Conservation (phyloP, 2,113 vertebrate genomes). For the Phyllostomus hastatus region DNA sequence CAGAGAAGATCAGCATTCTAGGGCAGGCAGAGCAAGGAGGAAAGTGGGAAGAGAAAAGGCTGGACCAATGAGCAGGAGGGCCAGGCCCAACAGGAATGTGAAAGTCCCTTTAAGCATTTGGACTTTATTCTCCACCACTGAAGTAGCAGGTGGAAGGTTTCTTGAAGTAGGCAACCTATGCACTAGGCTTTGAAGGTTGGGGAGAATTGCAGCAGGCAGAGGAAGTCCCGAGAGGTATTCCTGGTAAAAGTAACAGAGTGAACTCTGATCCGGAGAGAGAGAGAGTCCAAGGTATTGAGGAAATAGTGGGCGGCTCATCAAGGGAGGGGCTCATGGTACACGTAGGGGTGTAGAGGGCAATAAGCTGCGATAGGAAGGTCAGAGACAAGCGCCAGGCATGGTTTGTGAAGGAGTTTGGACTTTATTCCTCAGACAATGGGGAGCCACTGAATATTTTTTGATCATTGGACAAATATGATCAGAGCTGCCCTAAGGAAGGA, state of each 20-base stretch:
- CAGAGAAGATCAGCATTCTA: background rate
- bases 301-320: background rate
- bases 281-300: constrained; percentile 49
- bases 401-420: constrained; percentile 39
- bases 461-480: background rate
- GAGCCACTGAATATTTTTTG: constrained; percentile 42
- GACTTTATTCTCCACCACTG: background rate
- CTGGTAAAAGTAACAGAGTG: background rate
- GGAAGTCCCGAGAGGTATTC: background rate
- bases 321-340: background rate
- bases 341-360: background rate
- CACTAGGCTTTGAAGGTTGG: background rate
- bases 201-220: background rate
- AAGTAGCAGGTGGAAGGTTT: background rate
- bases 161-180: background rate
- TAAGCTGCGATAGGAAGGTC: background rate
- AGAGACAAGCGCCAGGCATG: background rate
- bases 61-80: background rate
- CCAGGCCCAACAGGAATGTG: background rate
- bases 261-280: constrained; percentile 18
- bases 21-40: background rate
- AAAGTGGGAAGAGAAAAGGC: background rate
- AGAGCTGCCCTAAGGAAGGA: background rate
- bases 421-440: constrained; percentile 66
- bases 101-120: background rate